Percentiles rank a stretch among this genome's conserved stretches.
phyloP scores from a whole-genome alignment of 2,888 invertebrate species.

The Eulithis testata region DNA sequence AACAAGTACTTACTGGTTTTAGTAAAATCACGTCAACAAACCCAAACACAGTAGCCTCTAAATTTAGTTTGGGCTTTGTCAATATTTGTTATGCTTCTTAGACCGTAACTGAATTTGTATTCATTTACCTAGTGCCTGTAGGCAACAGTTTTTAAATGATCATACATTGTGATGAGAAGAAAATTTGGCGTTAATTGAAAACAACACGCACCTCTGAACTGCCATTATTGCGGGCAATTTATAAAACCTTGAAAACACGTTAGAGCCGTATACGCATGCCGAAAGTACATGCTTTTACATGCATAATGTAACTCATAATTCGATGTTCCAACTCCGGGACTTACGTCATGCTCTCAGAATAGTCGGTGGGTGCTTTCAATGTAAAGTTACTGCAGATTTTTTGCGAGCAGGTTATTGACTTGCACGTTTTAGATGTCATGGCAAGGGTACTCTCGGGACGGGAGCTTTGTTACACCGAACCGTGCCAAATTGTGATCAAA shows the following conservation, averaged over 20 bases:
- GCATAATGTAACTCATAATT: conserved; percentile 58
- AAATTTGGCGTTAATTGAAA: conserved; percentile 20
- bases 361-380: conserved; percentile 70
- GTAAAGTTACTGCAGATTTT: conserved; percentile 75
- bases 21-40: conserved; percentile 21
- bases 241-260: conserved; percentile 47
- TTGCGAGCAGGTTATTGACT: conserved; percentile 78
- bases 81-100: conserved; percentile 36
- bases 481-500: conserved; percentile 40
- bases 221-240: conserved; percentile 36
- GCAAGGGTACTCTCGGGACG: conserved; percentile 67
- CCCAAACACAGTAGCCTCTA: conserved; percentile 31
- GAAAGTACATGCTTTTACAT: conserved; percentile 50
- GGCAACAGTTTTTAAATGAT: neutral
- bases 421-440: conserved; percentile 74
- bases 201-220: conserved; percentile 24
- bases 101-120: conserved; percentile 29
- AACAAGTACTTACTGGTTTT: conserved; percentile 11
- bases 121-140: conserved; percentile 21
- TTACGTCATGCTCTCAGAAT: conserved; percentile 77
- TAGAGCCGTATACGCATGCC: conserved; percentile 43
- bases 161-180: neutral
- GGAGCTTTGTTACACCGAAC: conserved; percentile 45
- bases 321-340: conserved; percentile 49
- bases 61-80: conserved; percentile 30